phyloP scores from a whole-genome alignment of 2,113 vertebrate genomes.

The Alouatta palliata region DNA sequence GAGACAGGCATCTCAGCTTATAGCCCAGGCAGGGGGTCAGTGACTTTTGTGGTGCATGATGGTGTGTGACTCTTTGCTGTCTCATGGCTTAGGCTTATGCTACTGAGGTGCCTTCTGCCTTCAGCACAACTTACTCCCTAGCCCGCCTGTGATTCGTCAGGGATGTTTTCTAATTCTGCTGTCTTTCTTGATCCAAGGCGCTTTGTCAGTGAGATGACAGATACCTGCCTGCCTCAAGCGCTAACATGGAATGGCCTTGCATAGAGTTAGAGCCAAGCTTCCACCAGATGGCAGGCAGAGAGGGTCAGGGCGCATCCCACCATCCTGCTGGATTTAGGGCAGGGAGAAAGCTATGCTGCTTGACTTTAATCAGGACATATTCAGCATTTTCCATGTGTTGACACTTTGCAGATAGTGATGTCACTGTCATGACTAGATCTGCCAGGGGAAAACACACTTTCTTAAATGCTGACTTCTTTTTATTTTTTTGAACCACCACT shows the following conservation, averaged over 20 bases:
- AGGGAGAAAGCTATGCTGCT: background rate
- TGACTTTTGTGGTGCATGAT: background rate
- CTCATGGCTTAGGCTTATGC: background rate
- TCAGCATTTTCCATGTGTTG: background rate
- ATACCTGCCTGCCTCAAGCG: background rate
- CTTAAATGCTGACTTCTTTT: too few species aligned
- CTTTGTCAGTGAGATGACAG: background rate
- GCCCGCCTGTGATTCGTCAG: background rate
- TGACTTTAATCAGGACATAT: background rate
- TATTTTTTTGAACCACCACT: background rate
- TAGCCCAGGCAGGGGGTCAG: too few species aligned
- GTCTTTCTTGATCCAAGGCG: background rate
- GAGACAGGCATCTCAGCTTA: too few species aligned
- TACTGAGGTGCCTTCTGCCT: background rate
- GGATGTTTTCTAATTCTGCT: background rate
- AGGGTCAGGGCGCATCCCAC: background rate
- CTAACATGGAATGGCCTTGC: background rate
- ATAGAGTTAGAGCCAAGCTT: background rate
- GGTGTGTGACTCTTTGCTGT: accelerated
- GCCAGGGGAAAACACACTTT: background rate
- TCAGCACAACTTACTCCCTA: background rate
- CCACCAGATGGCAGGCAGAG: background rate
- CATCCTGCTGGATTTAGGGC: background rate
- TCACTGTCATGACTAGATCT: background rate
- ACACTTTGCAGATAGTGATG: background rate